Conservation (phyloP, 2,113 vertebrate genomes). For the Symphodus melops region DNA sequence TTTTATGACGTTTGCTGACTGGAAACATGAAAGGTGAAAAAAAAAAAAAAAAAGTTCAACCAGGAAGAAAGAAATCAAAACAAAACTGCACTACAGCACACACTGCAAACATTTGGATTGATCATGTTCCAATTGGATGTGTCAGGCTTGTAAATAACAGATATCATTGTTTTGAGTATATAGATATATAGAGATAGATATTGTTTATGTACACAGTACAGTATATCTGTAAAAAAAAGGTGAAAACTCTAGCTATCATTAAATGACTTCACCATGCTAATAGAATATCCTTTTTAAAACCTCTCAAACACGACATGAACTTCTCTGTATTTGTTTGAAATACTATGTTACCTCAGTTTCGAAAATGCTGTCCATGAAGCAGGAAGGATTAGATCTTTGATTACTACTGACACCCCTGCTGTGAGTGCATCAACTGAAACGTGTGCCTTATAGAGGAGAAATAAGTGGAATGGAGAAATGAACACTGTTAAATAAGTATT, state of each 20-base stretch:
- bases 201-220: constrained; percentile 83
- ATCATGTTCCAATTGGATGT: constrained; percentile 63
- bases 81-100: constrained; percentile 76
- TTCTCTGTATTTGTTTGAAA: constrained; percentile 57
- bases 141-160: constrained; percentile 66
- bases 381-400: constrained; percentile 58
- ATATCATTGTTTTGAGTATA: constrained; percentile 81
- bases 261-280: constrained; percentile 82
- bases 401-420: constrained; percentile 62
- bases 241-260: constrained; percentile 76
- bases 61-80: constrained; percentile 46
- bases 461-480: constrained; percentile 72
- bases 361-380: constrained; percentile 63
- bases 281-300: constrained; percentile 76
- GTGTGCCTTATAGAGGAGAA: constrained; percentile 70
- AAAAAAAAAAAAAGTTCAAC: constrained; percentile 25
- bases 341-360: constrained; percentile 55
- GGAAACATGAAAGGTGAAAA: constrained; percentile 39
- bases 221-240: constrained; percentile 76
- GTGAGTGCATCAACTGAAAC: constrained; percentile 72
- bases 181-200: constrained; percentile 81
- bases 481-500: constrained; percentile 57
- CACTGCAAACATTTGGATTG: constrained; percentile 68
- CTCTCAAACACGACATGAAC: constrained; percentile 76
- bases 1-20: constrained; percentile 65